A percentile compares a stretch with the other conserved stretches of the same genome.
Conservation (phyloP, 2,888 invertebrate species). For the Conistra vaccinii region DNA sequence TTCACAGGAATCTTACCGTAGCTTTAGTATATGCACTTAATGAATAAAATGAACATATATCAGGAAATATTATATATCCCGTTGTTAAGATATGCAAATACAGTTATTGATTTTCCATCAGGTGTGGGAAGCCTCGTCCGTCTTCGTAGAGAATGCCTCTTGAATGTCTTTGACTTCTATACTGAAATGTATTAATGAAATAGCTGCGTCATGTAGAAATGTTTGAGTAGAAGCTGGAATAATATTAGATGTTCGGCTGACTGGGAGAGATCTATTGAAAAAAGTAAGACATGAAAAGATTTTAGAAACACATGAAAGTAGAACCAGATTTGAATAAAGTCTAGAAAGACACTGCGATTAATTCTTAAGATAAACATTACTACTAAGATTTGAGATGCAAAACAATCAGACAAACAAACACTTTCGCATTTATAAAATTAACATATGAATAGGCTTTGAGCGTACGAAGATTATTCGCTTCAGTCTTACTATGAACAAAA, state of each 20-base stretch:
- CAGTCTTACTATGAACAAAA: slow-evolving; percentile 51
- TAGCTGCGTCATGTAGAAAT: slow-evolving; percentile 39
- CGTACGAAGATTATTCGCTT: slow-evolving; percentile 46
- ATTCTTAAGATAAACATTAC: background rate
- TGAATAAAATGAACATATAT: slow-evolving; percentile 64
- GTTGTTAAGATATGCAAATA: slow-evolving; percentile 73
- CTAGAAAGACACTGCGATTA: background rate
- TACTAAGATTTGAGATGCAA: background rate
- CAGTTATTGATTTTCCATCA: slow-evolving; percentile 76
- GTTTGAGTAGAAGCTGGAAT: slow-evolving; percentile 27
- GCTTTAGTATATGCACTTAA: slow-evolving; percentile 37
- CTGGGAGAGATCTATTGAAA: background rate
- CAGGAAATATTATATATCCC: slow-evolving; percentile 55
- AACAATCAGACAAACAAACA: slow-evolving; percentile 37
- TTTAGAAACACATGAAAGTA: background rate
- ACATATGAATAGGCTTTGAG: slow-evolving; percentile 51
- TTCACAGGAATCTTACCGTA: background rate
- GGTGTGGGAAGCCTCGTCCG: slow-evolving; percentile 58
- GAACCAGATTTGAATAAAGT: background rate
- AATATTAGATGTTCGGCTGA: background rate
- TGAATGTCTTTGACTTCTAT: slow-evolving; percentile 61
- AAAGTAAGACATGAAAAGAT: background rate
- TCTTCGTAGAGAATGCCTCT: slow-evolving; percentile 54
- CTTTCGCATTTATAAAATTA: slow-evolving; percentile 39
- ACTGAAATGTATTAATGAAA: slow-evolving; percentile 57